Base-by-base conservation (phyloP, 2,113 vertebrate species). In the Cottus gobio region DNA sequence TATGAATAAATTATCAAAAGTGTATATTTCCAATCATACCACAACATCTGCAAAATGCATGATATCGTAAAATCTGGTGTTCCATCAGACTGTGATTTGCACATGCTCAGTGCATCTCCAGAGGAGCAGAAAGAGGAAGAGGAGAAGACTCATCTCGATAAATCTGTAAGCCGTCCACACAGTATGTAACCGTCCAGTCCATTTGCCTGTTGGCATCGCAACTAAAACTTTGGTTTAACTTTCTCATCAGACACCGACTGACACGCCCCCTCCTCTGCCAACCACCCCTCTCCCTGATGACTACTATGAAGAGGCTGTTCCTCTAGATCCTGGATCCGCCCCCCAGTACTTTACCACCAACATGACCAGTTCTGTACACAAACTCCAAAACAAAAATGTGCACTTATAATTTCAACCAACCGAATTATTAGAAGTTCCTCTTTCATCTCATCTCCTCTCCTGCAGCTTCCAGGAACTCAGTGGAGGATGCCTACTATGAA, bases 261-360 rank as follows among this genome's bases (percentile, higher is more conserved):
- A 97, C 81, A 95, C 95, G 6, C 96, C 97, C 64, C 98, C 98
- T 13, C 97, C 97, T 0, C 85, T 99, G 66, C 98, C 98, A 71
- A 95, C 94, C 80, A 97, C 97, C 5, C 96, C 97, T 5, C 96
- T 97, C 0, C 97, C 98, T 0, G 97, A 99, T 90, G 98, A 98
- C 92, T 98, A 99, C 93, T 99, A 99, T 8, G 98, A 99, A 88
- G 98, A 99, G 84, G 98, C 98, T 0, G 96, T 98, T 81, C 97
- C 98, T 10, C 94, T 98, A n/a, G 95, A 97, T 10, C 96, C 98
- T 0, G 97, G 96, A 75, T 97, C 97, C 69, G 88, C 93, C 0
- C 97, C 98, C 0, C 97, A 99, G 90, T 98, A 98, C 85, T 97
- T 99, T 87, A 97, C 95, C 67, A 96, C 97, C 92, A 97, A 96